phyloP scores from a whole-genome alignment of 35 echinoderm and acorn worm species.

The Patiria miniata region DNA sequence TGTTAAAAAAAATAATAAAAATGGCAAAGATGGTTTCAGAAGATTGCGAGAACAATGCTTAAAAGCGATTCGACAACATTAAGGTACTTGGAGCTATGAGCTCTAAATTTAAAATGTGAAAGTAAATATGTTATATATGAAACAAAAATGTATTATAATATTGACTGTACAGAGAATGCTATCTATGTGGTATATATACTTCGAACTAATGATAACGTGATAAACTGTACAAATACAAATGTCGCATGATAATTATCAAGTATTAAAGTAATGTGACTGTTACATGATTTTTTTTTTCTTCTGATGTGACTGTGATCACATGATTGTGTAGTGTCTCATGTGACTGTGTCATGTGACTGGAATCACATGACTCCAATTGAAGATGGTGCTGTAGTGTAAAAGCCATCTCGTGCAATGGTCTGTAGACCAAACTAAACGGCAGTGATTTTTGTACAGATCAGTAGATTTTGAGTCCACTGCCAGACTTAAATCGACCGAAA shows the following conservation, averaged over 20 bases:
- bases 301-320: conserved; percentile 1
- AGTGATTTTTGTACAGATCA: conserved; percentile 16
- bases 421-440: background rate
- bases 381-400: conserved; percentile 25
- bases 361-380: background rate
- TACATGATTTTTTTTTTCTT: background rate
- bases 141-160: conserved; percentile 1
- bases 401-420: conserved; percentile 24
- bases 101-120: background rate
- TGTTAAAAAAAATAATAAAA: background rate
- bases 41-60: too few species aligned
- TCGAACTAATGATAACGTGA: conserved; percentile 29
- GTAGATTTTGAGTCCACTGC: conserved; percentile 23
- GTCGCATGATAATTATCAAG: background rate
- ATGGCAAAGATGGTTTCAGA: too few species aligned
- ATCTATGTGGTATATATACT: conserved; percentile 30
- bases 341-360: conserved; percentile 24
- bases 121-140: too few species aligned
- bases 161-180: conserved; percentile 25
- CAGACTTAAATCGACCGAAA: background rate
- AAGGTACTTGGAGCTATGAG: too few species aligned
- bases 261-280: background rate
- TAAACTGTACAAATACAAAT: background rate
- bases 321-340: conserved; percentile 13
- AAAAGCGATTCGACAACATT: too few species aligned